A percentile compares a stretch with the other conserved stretches of the same genome.
Conservation (phyloP, 2,797 vertebrate genomes). For the Simalia tracyae region DNA sequence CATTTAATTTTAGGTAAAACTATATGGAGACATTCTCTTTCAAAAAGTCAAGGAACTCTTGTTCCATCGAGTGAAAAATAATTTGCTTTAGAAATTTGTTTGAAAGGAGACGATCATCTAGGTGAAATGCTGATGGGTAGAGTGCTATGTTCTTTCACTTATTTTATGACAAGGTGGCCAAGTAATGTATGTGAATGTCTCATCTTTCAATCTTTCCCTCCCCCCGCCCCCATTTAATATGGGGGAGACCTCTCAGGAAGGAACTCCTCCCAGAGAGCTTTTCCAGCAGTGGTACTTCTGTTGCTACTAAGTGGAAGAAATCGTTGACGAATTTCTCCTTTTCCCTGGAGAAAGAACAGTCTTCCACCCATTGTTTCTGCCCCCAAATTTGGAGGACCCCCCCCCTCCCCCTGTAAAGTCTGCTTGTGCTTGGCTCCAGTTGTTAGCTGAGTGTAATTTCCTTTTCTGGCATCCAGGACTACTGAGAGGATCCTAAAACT, state of each 20-base stretch:
- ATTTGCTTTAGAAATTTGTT: too few relatives aligned
- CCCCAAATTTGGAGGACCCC: neutral
- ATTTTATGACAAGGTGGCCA: too few relatives aligned
- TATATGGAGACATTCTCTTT: too few relatives aligned
- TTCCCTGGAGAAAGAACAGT: neutral
- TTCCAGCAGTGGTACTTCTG: neutral
- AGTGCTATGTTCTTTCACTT: too few relatives aligned
- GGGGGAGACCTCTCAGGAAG: neutral
- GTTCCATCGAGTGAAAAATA: too few relatives aligned
- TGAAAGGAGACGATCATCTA: too few relatives aligned
- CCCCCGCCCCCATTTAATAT: too few relatives aligned
- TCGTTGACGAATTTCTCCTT: neutral
- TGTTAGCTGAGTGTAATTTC: neutral
- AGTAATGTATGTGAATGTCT: too few relatives aligned
- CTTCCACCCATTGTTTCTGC: neutral
- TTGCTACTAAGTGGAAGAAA: neutral
- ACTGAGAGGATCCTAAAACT: conserved; percentile 82
- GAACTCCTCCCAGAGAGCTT: neutral
- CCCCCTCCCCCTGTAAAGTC: neutral
- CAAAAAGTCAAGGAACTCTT: too few relatives aligned
- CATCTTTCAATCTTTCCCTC: too few relatives aligned
- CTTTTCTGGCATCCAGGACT: conserved; percentile 71
- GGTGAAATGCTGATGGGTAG: too few relatives aligned
- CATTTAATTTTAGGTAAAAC: neutral
- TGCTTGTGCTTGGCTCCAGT: neutral